Evolutionary conservation across 2,113 vertebrate genomes (phyloP).

Genomic region (Macrotis lagotis): DNA sequence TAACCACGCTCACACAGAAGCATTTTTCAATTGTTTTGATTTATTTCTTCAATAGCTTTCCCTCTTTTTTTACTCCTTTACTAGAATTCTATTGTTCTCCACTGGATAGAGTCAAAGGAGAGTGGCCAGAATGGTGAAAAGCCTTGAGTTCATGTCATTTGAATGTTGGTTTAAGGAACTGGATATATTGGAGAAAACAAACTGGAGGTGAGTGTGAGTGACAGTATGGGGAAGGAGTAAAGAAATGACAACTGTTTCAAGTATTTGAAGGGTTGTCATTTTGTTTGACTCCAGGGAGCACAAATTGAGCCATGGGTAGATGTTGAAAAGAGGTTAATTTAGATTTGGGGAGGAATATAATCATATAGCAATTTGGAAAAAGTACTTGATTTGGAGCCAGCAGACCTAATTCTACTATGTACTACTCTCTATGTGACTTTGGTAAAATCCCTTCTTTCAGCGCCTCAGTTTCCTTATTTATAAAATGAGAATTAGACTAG

Average conservation of each 20-base stretch:
- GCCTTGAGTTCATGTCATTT: background rate
- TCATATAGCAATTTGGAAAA: background rate
- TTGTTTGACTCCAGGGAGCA: background rate
- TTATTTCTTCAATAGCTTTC: constrained; percentile 56
- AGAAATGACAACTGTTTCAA: background rate
- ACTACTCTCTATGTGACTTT: background rate
- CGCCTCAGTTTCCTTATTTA: background rate
- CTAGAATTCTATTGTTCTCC: constrained; percentile 33
- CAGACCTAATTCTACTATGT: background rate
- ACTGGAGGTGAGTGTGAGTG: background rate
- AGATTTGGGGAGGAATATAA: background rate
- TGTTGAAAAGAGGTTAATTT: background rate
- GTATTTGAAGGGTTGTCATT: background rate
- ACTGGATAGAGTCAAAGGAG: background rate
- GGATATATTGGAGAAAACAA: background rate
- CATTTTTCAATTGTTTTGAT: constrained; percentile 31
- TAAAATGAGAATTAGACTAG: background rate
- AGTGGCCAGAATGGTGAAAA: background rate
- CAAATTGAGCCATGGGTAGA: background rate
- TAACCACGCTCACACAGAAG: background rate
- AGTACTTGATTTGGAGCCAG: background rate
- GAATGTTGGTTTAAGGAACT: background rate
- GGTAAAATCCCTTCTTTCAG: background rate
- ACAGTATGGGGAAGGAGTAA: background rate
- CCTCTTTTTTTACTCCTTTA: background rate